Conservation (phyloP, 2,888 invertebrate genomes). For the Flexamia atlantica region DNA sequence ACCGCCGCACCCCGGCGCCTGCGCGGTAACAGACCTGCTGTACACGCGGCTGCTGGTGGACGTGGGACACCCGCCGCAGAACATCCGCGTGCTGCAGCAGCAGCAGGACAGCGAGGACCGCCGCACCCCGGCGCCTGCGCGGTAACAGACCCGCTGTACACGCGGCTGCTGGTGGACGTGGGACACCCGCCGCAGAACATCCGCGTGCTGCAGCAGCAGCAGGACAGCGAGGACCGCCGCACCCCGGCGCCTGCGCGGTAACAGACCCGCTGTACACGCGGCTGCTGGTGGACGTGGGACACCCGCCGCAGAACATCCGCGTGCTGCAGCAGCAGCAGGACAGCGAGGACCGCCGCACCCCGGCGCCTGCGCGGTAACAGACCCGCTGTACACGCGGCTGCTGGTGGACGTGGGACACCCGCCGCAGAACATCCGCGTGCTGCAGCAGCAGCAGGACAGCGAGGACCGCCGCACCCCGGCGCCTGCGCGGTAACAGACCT, state of each 20-base stretch:
- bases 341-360: background rate
- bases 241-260: constrained; percentile 40
- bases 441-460: constrained; percentile 67
- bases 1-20: background rate
- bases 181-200: constrained; percentile 72
- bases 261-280: no score
- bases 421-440: constrained; percentile 69
- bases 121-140: constrained; percentile 63
- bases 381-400: constrained; percentile 75
- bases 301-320: background rate
- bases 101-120: constrained; percentile 68
- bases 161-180: constrained; percentile 75
- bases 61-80: constrained; percentile 73
- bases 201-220: constrained; percentile 66
- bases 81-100: constrained; percentile 66
- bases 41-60: constrained; percentile 76
- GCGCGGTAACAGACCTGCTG: constrained; percentile 68
- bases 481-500: constrained; percentile 22
- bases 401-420: constrained; percentile 75
- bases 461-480: constrained; percentile 46
- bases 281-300: no score
- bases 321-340: background rate
- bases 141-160: constrained; percentile 73
- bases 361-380: background rate
- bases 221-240: constrained; percentile 61